Evolutionary conservation across 2,113 vertebrate species (phyloP).

Genomic region (Chionis minor): DNA sequence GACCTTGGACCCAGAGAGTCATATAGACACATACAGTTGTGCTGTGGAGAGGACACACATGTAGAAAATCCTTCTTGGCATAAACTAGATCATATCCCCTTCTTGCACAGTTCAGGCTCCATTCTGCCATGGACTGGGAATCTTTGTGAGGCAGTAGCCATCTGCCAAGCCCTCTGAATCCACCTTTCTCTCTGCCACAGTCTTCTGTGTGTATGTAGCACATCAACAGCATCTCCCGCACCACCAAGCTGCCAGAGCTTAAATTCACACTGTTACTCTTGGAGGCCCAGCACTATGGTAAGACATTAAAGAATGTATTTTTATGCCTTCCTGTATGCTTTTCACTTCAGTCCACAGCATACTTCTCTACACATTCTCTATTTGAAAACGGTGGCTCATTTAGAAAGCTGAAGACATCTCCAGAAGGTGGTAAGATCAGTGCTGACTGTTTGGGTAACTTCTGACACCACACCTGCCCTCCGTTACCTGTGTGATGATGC

Average conservation of each 20-base stretch:
- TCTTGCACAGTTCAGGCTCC: neutral
- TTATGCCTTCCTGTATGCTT: neutral
- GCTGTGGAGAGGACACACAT: neutral
- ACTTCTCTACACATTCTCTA: neutral
- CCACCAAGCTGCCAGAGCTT: neutral
- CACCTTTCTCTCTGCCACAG: neutral
- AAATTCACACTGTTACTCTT: neutral
- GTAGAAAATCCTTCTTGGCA: neutral
- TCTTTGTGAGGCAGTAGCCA: neutral
- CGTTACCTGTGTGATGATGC: neutral
- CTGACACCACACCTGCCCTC: neutral
- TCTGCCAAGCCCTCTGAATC: neutral
- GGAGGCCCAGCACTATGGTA: neutral
- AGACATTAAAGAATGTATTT: neutral
- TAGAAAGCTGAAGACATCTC: neutral
- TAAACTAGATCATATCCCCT: neutral
- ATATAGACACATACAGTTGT: neutral
- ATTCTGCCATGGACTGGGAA: neutral
- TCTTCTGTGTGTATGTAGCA: neutral
- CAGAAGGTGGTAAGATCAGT: neutral
- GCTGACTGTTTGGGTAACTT: neutral
- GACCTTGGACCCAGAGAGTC: neutral
- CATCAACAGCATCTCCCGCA: neutral
- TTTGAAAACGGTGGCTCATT: neutral
- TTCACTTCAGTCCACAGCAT: neutral